Percentiles rank a stretch among this genome's conserved stretches.
phyloP scores from a whole-genome alignment of 2,797 vertebrate species.

The Gymnopithys bicolor region DNA sequence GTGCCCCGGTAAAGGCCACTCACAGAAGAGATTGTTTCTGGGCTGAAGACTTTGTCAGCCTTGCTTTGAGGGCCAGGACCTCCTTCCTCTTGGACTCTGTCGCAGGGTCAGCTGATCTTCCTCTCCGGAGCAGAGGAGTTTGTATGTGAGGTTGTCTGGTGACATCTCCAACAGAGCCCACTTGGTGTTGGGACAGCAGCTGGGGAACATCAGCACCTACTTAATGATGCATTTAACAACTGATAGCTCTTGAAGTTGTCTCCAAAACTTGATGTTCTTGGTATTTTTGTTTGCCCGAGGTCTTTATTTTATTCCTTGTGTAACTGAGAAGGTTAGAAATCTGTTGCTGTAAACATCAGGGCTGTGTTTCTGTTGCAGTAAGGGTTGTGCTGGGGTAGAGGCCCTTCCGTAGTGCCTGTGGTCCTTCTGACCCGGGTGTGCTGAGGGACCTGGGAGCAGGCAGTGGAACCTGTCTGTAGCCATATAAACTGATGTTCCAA shows the following conservation, averaged over 20 bases:
- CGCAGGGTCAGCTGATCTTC: neutral
- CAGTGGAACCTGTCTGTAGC: neutral
- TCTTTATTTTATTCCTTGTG: neutral
- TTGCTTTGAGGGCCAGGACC: neutral
- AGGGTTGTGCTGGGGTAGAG: neutral
- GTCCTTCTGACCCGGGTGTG: neutral
- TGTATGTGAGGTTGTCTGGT: neutral
- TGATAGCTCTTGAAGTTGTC: neutral
- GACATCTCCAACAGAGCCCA: neutral
- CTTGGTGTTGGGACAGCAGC: neutral
- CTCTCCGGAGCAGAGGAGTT: neutral
- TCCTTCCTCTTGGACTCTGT: neutral
- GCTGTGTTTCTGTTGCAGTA: neutral
- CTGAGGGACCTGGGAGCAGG: neutral
- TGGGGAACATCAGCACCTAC: neutral
- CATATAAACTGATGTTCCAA: accelerated
- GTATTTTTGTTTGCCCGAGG: neutral
- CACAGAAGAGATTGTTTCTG: neutral
- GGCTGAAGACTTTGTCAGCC: neutral
- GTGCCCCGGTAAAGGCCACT: neutral
- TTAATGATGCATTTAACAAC: neutral
- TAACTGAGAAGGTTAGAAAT: neutral
- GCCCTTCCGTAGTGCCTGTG: neutral
- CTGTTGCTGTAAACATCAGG: neutral
- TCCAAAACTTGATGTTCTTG: neutral